A percentile compares a stretch with the other conserved stretches of the same genome.
Conservation (phyloP, 2,797 vertebrate genomes). For the Clarias platycephalus region DNA sequence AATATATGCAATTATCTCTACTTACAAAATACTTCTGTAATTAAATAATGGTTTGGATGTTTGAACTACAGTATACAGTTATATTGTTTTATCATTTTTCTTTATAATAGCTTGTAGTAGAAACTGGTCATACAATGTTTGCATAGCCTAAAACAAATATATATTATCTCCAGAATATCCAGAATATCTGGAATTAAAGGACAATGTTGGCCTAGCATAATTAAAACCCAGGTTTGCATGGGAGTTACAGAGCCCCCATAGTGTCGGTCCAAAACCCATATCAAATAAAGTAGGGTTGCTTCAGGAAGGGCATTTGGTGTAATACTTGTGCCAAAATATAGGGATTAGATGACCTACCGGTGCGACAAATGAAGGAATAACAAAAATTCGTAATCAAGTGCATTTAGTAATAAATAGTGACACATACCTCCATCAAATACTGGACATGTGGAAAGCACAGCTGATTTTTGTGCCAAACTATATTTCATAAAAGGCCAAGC, state of each 20-base stretch:
- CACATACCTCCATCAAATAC: background rate
- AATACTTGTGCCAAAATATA: too few species aligned
- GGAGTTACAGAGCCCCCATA: too few species aligned
- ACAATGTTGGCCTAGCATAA: too few species aligned
- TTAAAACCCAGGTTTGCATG: too few species aligned
- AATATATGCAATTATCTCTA: background rate
- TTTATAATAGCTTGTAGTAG: background rate
- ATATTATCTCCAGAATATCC: background rate
- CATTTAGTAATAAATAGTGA: background rate
- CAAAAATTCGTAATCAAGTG: background rate
- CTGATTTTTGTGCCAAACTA: background rate
- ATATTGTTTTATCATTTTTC: background rate
- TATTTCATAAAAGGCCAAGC: background rate
- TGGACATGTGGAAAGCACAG: background rate
- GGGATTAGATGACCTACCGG: too few species aligned
- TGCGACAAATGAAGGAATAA: too few species aligned
- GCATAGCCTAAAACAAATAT: background rate
- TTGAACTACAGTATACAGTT: background rate
- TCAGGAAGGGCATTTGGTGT: too few species aligned
- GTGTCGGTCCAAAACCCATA: too few species aligned
- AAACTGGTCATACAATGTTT: background rate
- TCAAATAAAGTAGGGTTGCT: too few species aligned
- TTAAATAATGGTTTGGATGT: background rate
- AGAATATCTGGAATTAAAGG: too few species aligned
- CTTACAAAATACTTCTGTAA: background rate